Base-by-base conservation (phyloP, 1,140 invertebrate genomes). In the Aphelenchoides fujianensis region DNA sequence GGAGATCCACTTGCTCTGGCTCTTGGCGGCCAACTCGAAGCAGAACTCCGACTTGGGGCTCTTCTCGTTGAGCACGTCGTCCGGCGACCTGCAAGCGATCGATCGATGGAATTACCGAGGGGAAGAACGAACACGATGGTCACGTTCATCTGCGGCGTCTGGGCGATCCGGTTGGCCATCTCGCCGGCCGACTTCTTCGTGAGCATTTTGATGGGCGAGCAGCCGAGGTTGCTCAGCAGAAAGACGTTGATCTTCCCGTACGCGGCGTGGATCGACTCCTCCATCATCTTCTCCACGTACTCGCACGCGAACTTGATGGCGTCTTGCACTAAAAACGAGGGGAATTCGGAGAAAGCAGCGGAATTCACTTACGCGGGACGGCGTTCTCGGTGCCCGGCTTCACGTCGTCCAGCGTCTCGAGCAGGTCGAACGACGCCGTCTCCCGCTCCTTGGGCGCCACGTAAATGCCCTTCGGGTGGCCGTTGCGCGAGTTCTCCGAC, bases 161-260 rank as follows among this genome's bases (percentile, higher is more conserved):
- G 37, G 37, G 27, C 16, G 27, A 32, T 34, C 63, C n/a, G 31
- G 16, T 37, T 66, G n/a, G 28, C 63, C 63, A 66, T 41, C 53
- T 66, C 31, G 12, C 12, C 16, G 16, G 63, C 63, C 1, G 32
- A 36, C 23, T n/a, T 30, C 16, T 37, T 35, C n/a, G 63, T 66
- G 23, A 66, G 16, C 63, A n/a, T 12, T 16, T 12, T 12, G 1
- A 1, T 16, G 12, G 12, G 9, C 16, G 63, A 12, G 16, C 27
- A 66, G 1, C 1, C 53, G 12, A 66, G 32, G 31, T 66, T 66
- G 36, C 63, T 66, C 12, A 66, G 16, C 28, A 66, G 53, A 30
- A 27, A 66, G n/a, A 66, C 31, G 34, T 5, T 59, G 5, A 19
- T 5, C 5, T 59, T 59, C 41, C 12, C 12, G 23, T 30, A 59